Base-by-base conservation (phyloP, 1,140 invertebrate genomes). In the Dolichoris vasculosae region DNA sequence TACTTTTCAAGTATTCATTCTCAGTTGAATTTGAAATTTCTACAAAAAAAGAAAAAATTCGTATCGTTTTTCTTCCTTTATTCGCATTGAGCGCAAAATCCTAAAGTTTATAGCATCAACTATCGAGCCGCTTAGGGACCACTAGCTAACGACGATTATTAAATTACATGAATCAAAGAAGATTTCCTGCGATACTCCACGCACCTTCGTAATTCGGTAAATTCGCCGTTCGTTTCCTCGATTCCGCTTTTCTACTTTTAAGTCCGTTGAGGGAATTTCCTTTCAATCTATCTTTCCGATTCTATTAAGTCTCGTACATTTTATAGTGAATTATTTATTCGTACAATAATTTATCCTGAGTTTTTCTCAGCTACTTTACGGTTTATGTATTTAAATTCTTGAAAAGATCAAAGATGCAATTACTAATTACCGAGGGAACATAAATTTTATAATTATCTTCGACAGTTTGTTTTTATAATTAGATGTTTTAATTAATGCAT, bases 181-280 rank as follows among this genome's bases (percentile, higher is more conserved):
- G 15, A 40, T 71, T 38, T 23, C 23, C 4, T 59, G 3, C 9
- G 23, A 2, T 26, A 59, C 55, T 30, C 63, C 63, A 8, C 63
- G 63, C 63, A 32, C 67, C 35, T 35, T 23, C 67, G 32, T 69
- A 69, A 69, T 38, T 32, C 32, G 38, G 15, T 38, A 38, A 23
- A 69, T 38, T 69, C n/a, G 30, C n/a, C 63, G 30, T 67, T 32
- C 30, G 30, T 9, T 59, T 32, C 67, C 67, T 40, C 9, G 38
- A 38, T n/a, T 40, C 67, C 17, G n/a, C 35, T 35, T 20, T 35
- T 67, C 67, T 35, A 4, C 35, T 67, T 69, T 69, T 17, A 1
- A 38, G 13, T 40, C 67, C 35, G 67, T 69, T 69, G 38, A 69
- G 35, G 67, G n/a, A 38, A 69, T 69, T 69, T 69, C 67, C 35